phyloP scores from a whole-genome alignment of 1,140 invertebrate species.

The Pentalonia nigronervosa region DNA sequence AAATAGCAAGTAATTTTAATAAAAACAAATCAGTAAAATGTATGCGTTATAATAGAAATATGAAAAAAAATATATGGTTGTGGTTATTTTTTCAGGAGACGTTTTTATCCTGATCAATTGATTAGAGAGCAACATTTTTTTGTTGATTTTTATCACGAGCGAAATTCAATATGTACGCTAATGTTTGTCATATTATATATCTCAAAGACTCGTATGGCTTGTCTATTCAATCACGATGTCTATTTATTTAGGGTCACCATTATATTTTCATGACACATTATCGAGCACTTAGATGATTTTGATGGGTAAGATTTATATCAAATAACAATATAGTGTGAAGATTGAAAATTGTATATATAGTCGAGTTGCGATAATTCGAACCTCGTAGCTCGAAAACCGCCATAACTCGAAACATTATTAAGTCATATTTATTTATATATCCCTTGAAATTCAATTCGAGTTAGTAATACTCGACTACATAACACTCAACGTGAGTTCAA shows the following conservation, averaged over 20 bases:
- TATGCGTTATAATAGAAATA: neutral
- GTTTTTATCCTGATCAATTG: neutral
- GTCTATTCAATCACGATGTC: neutral
- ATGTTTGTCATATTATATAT: slow-evolving; percentile 18
- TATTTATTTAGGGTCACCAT: neutral
- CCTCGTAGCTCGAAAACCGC: no score
- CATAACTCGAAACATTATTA: neutral
- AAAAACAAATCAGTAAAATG: neutral
- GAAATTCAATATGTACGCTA: neutral
- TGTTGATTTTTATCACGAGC: neutral
- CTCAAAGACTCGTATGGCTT: neutral
- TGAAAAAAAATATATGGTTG: neutral
- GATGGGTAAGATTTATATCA: neutral
- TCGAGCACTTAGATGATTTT: neutral
- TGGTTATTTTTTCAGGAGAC: neutral
- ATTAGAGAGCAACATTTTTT: neutral
- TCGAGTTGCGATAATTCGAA: neutral
- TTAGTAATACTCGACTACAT: neutral
- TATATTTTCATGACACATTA: neutral
- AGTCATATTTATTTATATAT: neutral
- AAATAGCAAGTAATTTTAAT: neutral
- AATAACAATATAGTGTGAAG: neutral
- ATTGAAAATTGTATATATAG: neutral
- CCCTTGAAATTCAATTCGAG: neutral
- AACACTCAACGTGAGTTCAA: neutral